Conservation (phyloP, 2,113 vertebrate genomes). For the Bolborhynchus lineola region DNA sequence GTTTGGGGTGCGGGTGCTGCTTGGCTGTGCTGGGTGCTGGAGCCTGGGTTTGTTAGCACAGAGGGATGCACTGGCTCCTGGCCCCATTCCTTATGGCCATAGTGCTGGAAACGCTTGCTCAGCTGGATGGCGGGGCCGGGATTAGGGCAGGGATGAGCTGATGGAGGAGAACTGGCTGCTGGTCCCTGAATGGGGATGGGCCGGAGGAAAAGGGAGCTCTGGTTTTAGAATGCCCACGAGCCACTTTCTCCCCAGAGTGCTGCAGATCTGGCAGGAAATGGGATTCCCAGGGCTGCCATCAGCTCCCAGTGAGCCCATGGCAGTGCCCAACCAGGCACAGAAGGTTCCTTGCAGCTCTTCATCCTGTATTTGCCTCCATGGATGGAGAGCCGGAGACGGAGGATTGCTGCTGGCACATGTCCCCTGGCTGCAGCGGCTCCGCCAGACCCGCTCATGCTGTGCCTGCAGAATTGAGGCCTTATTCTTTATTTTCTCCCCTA, state of each 20-base stretch:
- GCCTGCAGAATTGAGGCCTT: not conserved
- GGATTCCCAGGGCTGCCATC: not conserved
- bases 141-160: not conserved
- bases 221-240: not conserved
- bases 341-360: not conserved
- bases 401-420: not conserved
- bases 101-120: not conserved
- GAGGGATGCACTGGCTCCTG: not conserved
- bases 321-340: rapidly evolving
- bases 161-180: not conserved
- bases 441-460: not conserved
- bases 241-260: rapidly evolving
- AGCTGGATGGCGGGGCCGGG: not conserved
- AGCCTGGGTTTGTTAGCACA: not conserved
- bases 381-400: not conserved
- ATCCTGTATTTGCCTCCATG: not conserved
- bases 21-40: not conserved
- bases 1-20: not conserved
- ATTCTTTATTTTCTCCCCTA: not conserved
- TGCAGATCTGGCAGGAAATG: rapidly evolving
- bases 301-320: not conserved
- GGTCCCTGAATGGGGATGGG: not conserved
- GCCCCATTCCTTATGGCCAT: not conserved
- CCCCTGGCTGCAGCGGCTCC: not conserved
- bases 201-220: not conserved